Evolutionary conservation across 2,888 invertebrate species (phyloP).

Genomic region (Oscheius sp.): DNA sequence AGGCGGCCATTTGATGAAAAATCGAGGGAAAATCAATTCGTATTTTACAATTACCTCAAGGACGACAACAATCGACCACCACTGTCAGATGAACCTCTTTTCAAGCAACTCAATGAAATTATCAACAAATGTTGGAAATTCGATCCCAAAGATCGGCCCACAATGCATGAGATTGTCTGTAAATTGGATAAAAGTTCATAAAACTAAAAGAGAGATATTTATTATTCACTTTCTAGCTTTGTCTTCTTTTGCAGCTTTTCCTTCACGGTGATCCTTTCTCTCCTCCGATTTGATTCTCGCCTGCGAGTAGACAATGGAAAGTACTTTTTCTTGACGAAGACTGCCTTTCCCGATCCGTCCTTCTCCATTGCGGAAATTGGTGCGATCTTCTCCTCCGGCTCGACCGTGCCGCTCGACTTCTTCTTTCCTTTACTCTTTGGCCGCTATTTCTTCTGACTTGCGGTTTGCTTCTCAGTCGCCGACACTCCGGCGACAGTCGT

Average conservation of each 20-base stretch:
- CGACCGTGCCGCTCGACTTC: too few species aligned
- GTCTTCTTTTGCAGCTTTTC: too few species aligned
- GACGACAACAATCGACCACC: constrained; percentile 5
- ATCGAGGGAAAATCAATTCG: neutral
- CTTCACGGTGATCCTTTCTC: too few species aligned
- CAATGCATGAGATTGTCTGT: constrained; percentile 19
- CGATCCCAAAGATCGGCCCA: neutral
- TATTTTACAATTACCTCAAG: neutral
- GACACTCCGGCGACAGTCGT: too few species aligned
- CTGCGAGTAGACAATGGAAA: too few species aligned
- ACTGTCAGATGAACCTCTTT: neutral
- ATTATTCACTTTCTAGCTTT: too few species aligned
- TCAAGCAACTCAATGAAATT: constrained; percentile 9
- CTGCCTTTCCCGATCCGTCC: too few species aligned
- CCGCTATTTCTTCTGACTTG: neutral
- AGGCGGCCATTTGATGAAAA: constrained; percentile 7
- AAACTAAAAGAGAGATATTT: neutral
- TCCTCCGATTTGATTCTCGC: too few species aligned
- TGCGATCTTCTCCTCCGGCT: too few species aligned
- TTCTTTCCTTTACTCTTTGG: neutral
- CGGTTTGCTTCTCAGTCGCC: too few species aligned
- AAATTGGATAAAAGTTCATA: neutral
- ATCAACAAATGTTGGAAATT: constrained; percentile 9
- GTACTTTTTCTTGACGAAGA: too few species aligned
- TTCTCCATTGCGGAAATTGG: too few species aligned